Evolutionary conservation across 2,113 vertebrate species (phyloP).

Genomic region (Cyphomyrus plagiostoma): DNA sequence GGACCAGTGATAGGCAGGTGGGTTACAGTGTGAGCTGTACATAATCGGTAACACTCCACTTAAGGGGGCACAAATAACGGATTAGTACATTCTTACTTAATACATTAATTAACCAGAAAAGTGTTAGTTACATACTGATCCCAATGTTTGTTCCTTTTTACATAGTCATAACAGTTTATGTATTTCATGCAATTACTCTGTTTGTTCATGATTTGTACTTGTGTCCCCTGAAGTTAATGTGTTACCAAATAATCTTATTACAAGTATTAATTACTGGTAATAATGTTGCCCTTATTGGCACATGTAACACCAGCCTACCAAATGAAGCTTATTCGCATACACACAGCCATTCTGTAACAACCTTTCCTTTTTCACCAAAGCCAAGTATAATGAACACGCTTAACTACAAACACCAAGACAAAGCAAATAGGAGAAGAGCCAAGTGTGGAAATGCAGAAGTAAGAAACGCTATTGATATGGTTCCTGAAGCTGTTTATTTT

Average conservation of each 20-base stretch:
- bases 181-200: background rate
- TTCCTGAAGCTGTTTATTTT: background rate
- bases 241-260: background rate
- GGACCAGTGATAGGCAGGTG: background rate
- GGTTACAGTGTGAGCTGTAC: background rate
- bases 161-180: background rate
- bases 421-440: background rate
- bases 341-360: background rate
- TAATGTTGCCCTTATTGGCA: background rate
- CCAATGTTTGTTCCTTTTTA: background rate
- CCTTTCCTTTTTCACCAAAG: background rate
- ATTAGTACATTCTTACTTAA: background rate
- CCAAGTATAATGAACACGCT: background rate
- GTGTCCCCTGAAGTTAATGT: background rate
- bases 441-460: background rate
- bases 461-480: background rate
- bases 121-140: background rate
- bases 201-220: background rate
- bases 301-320: background rate
- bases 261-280: background rate
- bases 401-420: background rate
- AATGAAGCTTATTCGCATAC: background rate
- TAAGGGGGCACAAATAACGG: background rate
- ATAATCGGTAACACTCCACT: background rate
- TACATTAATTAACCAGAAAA: background rate